A percentile compares a stretch with the other conserved stretches of the same genome.
Conservation (phyloP, 2,797 vertebrate species). For the Gorsachius magnificus region DNA sequence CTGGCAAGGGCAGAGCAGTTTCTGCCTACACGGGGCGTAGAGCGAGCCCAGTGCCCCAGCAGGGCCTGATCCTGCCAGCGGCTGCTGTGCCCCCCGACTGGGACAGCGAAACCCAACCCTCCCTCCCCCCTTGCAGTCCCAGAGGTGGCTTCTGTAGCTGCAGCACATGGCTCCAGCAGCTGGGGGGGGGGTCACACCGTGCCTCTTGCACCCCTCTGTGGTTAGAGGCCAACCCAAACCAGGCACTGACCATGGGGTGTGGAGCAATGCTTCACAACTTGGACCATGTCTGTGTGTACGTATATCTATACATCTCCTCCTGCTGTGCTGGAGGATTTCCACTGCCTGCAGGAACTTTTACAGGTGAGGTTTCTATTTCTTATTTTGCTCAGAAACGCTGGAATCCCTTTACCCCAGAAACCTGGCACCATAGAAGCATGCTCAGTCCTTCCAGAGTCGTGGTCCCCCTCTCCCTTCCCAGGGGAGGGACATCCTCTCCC, state of each 20-base stretch:
- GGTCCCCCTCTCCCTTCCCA: neutral
- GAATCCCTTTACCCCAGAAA: neutral
- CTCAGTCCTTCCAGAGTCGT: neutral
- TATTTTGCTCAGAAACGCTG: neutral
- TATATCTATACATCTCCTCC: accelerated
- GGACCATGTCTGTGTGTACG: accelerated
- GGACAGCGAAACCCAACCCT: neutral
- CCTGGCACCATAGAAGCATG: neutral
- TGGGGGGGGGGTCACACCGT: neutral
- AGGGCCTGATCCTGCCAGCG: accelerated
- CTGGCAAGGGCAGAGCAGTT: neutral
- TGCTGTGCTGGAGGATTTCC: neutral
- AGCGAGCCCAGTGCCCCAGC: neutral
- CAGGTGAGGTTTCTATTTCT: neutral
- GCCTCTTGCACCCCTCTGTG: neutral
- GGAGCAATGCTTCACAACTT: accelerated
- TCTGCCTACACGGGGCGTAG: neutral
- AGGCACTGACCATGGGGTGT: accelerated
- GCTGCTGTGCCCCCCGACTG: accelerated
- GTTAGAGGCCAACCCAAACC: neutral
- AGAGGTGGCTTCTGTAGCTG: neutral
- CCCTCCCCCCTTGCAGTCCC: neutral
- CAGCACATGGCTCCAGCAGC: neutral
- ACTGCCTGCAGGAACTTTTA: neutral
- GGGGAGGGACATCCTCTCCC: neutral